Conservation (phyloP, 2,797 vertebrate species). For the Pseudochirops cupreus region DNA sequence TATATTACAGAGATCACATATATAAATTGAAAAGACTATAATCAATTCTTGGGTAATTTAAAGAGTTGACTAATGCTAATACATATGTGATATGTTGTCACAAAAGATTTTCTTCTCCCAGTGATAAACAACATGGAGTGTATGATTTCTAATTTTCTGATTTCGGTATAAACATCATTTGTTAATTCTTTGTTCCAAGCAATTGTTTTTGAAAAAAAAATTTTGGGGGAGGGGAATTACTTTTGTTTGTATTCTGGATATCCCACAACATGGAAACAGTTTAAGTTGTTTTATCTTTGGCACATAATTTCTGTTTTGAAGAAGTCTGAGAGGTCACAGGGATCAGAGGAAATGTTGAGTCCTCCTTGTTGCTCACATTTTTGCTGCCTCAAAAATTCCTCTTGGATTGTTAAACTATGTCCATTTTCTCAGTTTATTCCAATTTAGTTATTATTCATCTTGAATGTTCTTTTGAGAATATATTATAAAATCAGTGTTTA, state of each 20-base stretch:
- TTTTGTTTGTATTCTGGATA: background rate
- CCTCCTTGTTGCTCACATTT: background rate
- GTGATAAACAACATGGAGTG: slow-evolving; percentile 73
- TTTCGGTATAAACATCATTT: slow-evolving; percentile 22
- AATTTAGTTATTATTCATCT: background rate
- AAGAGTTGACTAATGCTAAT: slow-evolving; percentile 5
- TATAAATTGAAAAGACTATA: background rate
- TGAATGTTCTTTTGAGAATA: slow-evolving; percentile 12
- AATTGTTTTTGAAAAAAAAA: background rate
- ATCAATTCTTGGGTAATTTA: slow-evolving; percentile 13
- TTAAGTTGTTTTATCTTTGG: background rate
- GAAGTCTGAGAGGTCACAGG: background rate
- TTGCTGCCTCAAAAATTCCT: background rate
- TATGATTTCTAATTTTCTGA: slow-evolving; percentile 76
- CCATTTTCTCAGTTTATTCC: background rate
- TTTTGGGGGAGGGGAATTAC: background rate
- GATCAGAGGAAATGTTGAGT: background rate
- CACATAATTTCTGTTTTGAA: background rate
- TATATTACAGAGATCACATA: background rate
- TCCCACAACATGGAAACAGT: background rate
- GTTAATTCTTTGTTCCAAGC: background rate
- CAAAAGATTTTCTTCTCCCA: slow-evolving; percentile 40
- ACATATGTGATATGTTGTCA: slow-evolving; percentile 36
- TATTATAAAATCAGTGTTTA: slow-evolving; percentile 34
- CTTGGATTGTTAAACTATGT: background rate